Evolutionary conservation across 1,140 invertebrate genomes (phyloP).

Genomic region (Luehdorfia chinensis): DNA sequence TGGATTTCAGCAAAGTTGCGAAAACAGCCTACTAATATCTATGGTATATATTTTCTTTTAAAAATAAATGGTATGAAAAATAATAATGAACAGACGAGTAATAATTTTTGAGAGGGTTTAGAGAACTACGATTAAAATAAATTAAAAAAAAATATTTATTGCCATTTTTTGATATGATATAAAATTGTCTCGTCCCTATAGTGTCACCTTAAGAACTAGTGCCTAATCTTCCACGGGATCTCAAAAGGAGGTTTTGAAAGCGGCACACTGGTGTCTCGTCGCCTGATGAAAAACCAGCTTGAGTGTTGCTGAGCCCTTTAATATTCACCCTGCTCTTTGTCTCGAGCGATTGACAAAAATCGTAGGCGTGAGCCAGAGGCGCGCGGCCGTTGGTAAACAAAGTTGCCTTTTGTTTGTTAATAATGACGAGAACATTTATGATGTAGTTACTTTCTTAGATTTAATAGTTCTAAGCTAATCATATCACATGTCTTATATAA

Average conservation of each 20-base stretch:
- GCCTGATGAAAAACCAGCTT: conserved; percentile 66
- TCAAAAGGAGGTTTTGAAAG: conserved; percentile 69
- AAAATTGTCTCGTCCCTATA: conserved; percentile 25
- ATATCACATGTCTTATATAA: too few relatives aligned
- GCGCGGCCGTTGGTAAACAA: conserved; percentile 25
- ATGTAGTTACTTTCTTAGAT: conserved; percentile 1
- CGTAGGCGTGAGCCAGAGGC: conserved; percentile 32
- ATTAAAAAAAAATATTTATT: too few relatives aligned
- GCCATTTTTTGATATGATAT: too few relatives aligned
- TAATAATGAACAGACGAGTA: too few relatives aligned
- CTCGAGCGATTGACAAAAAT: conserved; percentile 69
- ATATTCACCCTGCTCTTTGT: conserved; percentile 70
- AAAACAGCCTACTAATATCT: too few relatives aligned
- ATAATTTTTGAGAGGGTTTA: too few relatives aligned
- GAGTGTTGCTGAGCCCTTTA: conserved; percentile 63
- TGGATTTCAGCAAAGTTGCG: too few relatives aligned
- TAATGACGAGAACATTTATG: conserved; percentile 22
- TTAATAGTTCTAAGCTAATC: background rate
- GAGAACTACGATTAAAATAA: too few relatives aligned
- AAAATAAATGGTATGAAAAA: too few relatives aligned
- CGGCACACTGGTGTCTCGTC: conserved; percentile 52
- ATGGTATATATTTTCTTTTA: too few relatives aligned
- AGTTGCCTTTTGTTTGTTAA: conserved; percentile 38
- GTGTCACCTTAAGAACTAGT: conserved; percentile 59
- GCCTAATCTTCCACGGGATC: conserved; percentile 72